These are phyloP conservation scores for Lacerta viridis DNA, from an alignment of 2,797 vertebrate genomes.

Conservation along the genomic window DNA sequence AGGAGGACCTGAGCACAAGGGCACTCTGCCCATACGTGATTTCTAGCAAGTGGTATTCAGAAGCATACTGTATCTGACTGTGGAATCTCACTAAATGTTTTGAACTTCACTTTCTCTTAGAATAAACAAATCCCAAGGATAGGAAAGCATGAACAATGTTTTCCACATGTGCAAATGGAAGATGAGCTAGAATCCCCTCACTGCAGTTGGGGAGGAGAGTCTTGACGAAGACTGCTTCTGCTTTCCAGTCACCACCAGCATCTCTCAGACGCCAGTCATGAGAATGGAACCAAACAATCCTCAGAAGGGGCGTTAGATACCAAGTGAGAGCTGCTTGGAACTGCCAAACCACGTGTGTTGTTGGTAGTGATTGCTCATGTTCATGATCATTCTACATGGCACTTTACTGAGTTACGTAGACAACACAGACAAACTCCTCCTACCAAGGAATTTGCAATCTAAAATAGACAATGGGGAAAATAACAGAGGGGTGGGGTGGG, in stretches of 20 bases:
- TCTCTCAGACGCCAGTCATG: not conserved
- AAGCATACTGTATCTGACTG: not conserved
- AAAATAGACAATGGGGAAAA: not conserved
- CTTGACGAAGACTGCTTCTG: not conserved
- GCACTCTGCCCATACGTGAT: too few species aligned
- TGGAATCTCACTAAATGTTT: not conserved
- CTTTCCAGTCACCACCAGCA: not conserved
- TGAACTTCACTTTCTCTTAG: slow-evolving; percentile 27
- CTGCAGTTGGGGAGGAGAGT: not conserved
- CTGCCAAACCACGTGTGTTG: not conserved
- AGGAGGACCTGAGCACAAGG: too few species aligned
- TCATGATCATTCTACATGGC: not conserved
- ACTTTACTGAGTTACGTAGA: not conserved
- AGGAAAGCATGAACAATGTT: not conserved
- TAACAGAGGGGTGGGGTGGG: not conserved
- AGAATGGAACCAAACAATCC: not conserved
- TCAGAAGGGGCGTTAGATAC: not conserved
- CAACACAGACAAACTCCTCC: not conserved
- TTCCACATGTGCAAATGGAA: not conserved
- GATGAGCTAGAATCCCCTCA: not conserved
- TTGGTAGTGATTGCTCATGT: not conserved
- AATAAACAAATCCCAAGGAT: not conserved
- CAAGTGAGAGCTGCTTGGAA: not conserved
- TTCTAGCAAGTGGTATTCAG: too few species aligned
- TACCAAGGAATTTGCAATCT: not conserved